Evolutionary conservation across 2,797 vertebrate genomes (phyloP).

Genomic region (Macropus fuliginosus): DNA sequence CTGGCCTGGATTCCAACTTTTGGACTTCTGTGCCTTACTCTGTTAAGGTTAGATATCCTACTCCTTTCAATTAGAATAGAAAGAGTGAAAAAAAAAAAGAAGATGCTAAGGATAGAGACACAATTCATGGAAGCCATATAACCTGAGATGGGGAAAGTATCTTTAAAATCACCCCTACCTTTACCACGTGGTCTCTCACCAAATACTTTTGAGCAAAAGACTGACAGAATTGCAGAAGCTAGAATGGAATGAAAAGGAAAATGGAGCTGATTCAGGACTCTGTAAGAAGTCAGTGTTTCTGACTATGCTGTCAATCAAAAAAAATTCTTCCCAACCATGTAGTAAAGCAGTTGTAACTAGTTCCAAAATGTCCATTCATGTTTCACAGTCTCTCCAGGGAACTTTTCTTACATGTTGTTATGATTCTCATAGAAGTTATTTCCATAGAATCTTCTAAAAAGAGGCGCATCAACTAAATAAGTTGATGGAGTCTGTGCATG

Average conservation of each 20-base stretch:
- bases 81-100: background rate
- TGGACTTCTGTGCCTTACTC: background rate
- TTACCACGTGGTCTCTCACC: background rate
- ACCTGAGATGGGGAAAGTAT: background rate
- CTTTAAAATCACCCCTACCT: background rate
- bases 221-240: background rate
- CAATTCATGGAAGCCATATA: background rate
- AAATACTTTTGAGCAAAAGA: background rate
- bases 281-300: no score
- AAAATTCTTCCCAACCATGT: background rate
- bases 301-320: no score
- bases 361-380: background rate
- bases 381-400: background rate
- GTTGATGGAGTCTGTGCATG: no score
- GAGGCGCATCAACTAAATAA: background rate
- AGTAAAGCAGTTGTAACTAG: background rate
- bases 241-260: background rate
- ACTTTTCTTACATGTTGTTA: background rate
- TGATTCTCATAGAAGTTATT: background rate
- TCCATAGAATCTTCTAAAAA: background rate
- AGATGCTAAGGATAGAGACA: background rate
- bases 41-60: background rate
- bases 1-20: background rate
- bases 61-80: background rate
- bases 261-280: background rate